These are phyloP conservation scores for Oophaga sylvatica DNA, from an alignment of 2,797 vertebrate species.

Conservation along the genomic window DNA sequence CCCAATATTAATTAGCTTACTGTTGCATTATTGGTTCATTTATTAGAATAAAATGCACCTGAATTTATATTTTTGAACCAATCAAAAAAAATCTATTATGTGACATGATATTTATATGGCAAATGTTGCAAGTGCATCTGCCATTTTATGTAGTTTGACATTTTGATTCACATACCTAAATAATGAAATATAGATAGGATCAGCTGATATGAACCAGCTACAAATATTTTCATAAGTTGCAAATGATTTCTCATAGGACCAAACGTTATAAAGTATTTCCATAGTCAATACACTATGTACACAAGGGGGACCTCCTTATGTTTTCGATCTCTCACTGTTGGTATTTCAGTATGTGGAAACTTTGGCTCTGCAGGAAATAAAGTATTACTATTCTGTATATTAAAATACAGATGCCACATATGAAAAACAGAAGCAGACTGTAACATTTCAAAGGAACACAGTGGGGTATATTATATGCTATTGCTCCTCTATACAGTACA, in stretches of 20 bases:
- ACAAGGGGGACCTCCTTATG: neutral
- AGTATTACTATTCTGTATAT: neutral
- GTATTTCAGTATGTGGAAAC: neutral
- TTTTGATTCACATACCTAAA: neutral
- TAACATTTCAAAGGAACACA: neutral
- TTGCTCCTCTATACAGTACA: neutral
- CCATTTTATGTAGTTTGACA: neutral
- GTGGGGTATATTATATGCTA: neutral
- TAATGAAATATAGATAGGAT: neutral
- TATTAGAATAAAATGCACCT: too few species aligned
- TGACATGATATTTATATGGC: neutral
- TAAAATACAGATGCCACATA: neutral
- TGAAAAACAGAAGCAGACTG: neutral
- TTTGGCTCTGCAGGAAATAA: neutral
- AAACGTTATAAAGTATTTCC: neutral
- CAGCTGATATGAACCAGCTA: neutral
- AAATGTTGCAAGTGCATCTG: neutral
- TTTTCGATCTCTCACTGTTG: neutral
- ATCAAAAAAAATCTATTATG: too few species aligned
- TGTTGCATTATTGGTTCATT: too few species aligned
- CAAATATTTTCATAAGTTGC: neutral
- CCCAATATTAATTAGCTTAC: neutral
- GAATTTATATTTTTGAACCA: too few species aligned
- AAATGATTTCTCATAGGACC: conserved; percentile 7
- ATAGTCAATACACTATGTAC: neutral